Evolutionary conservation across 2,113 vertebrate species (phyloP).

Genomic region (Plecotus auritus): DNA sequence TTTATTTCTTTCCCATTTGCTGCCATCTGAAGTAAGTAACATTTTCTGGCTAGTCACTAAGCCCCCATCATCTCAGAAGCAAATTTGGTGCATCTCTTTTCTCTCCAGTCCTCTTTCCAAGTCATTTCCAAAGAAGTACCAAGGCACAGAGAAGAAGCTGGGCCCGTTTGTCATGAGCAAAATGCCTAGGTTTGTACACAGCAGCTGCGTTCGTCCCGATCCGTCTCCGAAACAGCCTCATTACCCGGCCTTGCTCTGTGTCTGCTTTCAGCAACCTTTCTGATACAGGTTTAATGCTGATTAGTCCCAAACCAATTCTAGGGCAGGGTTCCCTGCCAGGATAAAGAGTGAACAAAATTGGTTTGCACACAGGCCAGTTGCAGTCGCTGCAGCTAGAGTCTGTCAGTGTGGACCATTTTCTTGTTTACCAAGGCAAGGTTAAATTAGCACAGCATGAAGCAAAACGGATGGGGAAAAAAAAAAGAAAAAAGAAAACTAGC

Average conservation of each 20-base stretch:
- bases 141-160: background rate
- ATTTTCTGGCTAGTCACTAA: background rate
- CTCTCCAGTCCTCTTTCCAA: background rate
- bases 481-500: background rate
- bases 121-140: background rate
- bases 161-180: background rate
- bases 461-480: background rate
- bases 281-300: slow-evolving; percentile 71
- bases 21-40: slow-evolving; percentile 33
- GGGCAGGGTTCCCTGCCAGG: slow-evolving; percentile 74
- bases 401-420: slow-evolving; percentile 58
- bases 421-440: slow-evolving; percentile 45
- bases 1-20: background rate
- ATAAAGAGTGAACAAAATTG: slow-evolving; percentile 72
- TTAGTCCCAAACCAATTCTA: slow-evolving; percentile 73
- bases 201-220: background rate
- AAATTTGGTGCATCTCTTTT: background rate
- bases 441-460: slow-evolving; percentile 50
- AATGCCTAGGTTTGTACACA: background rate
- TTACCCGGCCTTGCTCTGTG: background rate
- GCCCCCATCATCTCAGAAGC: background rate
- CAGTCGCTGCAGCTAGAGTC: slow-evolving; percentile 67
- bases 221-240: background rate
- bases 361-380: slow-evolving; percentile 73
- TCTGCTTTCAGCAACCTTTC: slow-evolving; percentile 58